Evolutionary conservation across 2,888 invertebrate genomes (phyloP).

Genomic region (Spialia ferax): DNA sequence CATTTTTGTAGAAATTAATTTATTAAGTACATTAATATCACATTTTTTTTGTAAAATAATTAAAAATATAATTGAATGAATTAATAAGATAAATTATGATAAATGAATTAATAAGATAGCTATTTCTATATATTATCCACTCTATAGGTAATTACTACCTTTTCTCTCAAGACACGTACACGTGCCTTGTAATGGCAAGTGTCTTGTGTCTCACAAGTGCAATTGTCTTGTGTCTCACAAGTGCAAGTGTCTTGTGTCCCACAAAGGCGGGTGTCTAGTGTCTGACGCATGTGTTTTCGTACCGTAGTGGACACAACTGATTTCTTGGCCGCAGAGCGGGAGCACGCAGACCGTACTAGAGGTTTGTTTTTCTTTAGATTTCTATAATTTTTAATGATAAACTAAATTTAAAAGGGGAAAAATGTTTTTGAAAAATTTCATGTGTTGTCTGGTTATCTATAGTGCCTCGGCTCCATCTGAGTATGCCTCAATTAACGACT

Average conservation of each 20-base stretch:
- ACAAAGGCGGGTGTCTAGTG: not conserved
- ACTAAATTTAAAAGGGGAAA: not conserved
- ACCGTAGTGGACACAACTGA: slow-evolving; percentile 73
- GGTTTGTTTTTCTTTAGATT: slow-evolving; percentile 60
- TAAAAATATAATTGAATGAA: too few species aligned
- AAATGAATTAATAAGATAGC: too few species aligned
- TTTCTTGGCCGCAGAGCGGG: slow-evolving; percentile 78
- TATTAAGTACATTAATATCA: too few species aligned
- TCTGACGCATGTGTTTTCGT: slow-evolving; percentile 17
- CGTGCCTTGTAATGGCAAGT: not conserved
- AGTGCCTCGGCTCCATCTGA: too few species aligned
- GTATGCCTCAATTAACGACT: too few species aligned
- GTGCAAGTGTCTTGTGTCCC: not conserved
- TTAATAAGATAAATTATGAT: too few species aligned
- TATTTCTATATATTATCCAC: too few species aligned
- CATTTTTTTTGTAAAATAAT: too few species aligned
- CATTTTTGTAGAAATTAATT: too few species aligned
- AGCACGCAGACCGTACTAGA: slow-evolving; percentile 76
- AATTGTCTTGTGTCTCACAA: not conserved
- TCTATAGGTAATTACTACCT: too few species aligned
- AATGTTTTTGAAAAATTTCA: slow-evolving; percentile 9
- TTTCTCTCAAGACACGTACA: not conserved
- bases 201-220: not conserved
- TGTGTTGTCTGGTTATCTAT: not conserved
- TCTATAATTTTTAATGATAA: not conserved